Base-by-base conservation (phyloP, 2,888 invertebrate species). In the Dendrolimus pini region DNA sequence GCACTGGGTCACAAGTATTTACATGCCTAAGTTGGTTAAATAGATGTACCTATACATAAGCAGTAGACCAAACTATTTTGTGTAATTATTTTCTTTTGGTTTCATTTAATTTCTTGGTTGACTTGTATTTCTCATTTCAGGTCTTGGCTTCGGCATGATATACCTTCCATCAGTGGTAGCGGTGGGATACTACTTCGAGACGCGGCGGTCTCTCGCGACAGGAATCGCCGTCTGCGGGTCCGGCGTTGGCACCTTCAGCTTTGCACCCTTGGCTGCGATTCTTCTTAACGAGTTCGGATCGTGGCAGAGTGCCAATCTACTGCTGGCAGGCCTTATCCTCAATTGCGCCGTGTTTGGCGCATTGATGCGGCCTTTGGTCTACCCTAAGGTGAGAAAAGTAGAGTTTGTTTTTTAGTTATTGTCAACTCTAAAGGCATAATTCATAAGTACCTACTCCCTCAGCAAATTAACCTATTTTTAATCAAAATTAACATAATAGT, bases 141-240 rank as follows among this genome's bases (percentile, higher is more conserved):
- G 97, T 65, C 94, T 98, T 70, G 98, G 98, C 30, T 97, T 98
- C 78, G 97, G 98, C 63, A 93, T 98, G 91, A 97, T 98, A 73
- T 98, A 98, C 85, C 92, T 99, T 55, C 99, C 99, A 0, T 98
- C 99, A 1, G 98, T 99, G 53, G 98, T 99, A 10, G 97, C 97
- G 58, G 98, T 99, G 41, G 98, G 98, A 7, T 98, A 98, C 87
- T 99, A 99, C 91, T 99, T 99, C 89, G 98, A 99, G 89, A 96
- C 97, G 55, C 96, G 97, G 72, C 93, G 98, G 62, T 97, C 98
- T 10, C 90, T 99, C 65, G 99, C 99, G 55, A 99, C 98, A 57
- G 98, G 95, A 58, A 96, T 97, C 60, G 98, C 98, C 0, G 98
- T 98, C 0, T 98, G 98, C 78, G 99, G 99, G 8, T 98, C 98